Conservation (phyloP, 2,888 invertebrate species). For the Liodrosophila aerea region DNA sequence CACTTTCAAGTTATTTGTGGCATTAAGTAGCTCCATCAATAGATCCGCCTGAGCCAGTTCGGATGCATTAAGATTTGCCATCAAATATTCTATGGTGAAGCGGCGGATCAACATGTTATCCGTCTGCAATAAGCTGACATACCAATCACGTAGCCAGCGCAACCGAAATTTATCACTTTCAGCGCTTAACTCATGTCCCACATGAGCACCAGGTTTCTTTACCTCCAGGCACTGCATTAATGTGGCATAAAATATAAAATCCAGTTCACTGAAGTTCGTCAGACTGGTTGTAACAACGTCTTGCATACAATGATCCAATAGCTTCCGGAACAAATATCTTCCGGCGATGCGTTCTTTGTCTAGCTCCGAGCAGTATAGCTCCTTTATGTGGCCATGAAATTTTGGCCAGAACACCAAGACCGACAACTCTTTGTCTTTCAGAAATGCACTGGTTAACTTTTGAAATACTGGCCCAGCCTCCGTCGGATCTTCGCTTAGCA, state of each 20-base stretch:
- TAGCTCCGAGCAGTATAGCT: background rate
- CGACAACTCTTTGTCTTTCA: too few species aligned
- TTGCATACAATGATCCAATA: background rate
- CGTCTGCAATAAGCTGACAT: background rate
- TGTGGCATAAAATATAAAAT: background rate
- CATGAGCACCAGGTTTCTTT: background rate
- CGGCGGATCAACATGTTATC: background rate
- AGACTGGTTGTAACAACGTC: background rate
- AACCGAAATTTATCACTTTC: background rate
- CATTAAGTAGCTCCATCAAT: background rate
- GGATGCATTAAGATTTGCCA: background rate
- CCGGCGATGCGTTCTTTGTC: background rate
- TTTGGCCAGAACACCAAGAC: too few species aligned
- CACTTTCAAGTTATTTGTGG: conserved; percentile 3
- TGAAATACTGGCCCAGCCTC: too few species aligned
- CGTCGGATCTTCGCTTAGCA: too few species aligned
- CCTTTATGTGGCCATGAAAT: too few species aligned
- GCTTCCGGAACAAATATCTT: background rate
- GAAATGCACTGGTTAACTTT: too few species aligned
- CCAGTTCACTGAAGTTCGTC: background rate
- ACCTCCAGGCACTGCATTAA: conserved; percentile 1
- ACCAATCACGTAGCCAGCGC: background rate
- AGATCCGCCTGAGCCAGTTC: background rate
- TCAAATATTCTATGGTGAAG: conserved; percentile 3
- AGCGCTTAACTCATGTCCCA: too few species aligned